Evolutionary conservation across 2,888 invertebrate genomes (phyloP).

Genomic region (Digitonthophagus gazella): DNA sequence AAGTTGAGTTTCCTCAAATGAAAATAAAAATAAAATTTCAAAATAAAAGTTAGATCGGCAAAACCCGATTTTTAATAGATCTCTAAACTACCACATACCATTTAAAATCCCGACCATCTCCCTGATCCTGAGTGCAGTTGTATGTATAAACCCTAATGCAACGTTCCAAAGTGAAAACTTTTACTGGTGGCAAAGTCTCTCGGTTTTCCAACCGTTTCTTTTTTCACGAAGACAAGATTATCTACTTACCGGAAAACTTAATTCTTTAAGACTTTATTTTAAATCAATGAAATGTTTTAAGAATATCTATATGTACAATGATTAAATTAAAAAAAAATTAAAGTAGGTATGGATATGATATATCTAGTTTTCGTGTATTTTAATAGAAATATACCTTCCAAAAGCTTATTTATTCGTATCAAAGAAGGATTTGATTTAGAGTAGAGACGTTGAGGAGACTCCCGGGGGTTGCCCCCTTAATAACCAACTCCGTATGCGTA

Average conservation of each 20-base stretch:
- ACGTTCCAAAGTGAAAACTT: background rate
- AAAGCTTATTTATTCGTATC: background rate
- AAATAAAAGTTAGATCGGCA: no score
- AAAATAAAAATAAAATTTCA: no score
- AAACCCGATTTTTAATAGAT: background rate
- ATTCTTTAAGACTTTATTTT: no score
- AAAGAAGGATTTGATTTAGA: background rate
- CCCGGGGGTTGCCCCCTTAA: constrained; percentile 5
- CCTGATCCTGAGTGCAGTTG: background rate
- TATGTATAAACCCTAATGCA: background rate
- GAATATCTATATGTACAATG: no score
- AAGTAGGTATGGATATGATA: no score
- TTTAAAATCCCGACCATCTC: background rate
- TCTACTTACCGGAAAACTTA: background rate
- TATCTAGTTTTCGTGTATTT: background rate
- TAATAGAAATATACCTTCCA: background rate
- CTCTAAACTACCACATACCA: background rate
- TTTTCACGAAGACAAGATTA: background rate
- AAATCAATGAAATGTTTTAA: no score
- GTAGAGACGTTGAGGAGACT: background rate
- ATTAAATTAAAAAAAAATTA: no score
- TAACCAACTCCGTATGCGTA: constrained; percentile 6
- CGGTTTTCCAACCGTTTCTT: background rate
- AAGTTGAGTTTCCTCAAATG: no score
- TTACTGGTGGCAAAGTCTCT: background rate